Conservation (phyloP, 1,140 invertebrate genomes). For the Micrasema longulum region DNA sequence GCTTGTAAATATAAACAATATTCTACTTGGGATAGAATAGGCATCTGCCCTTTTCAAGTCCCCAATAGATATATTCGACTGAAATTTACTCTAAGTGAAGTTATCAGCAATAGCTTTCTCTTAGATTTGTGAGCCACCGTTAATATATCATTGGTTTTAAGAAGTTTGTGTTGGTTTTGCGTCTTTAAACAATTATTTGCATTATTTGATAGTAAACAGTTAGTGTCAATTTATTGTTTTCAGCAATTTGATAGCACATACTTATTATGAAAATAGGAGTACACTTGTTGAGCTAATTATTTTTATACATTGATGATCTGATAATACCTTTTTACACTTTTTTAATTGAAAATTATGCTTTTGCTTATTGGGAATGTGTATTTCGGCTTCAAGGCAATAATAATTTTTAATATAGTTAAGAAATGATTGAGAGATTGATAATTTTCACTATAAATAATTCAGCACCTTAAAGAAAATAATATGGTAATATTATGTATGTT, state of each 20-base stretch:
- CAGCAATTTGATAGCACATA: too few relatives aligned
- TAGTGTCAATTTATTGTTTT: too few relatives aligned
- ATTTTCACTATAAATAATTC: too few relatives aligned
- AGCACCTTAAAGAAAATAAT: too few relatives aligned
- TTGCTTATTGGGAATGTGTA: constrained; percentile 10
- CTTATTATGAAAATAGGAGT: too few relatives aligned
- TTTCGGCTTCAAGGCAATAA: constrained; percentile 35
- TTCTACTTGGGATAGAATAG: constrained; percentile 25
- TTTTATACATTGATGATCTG: constrained; percentile 28
- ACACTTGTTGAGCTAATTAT: too few relatives aligned
- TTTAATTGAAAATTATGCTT: constrained; percentile 40
- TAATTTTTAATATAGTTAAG: constrained; percentile 22
- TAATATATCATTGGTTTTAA: constrained; percentile 31
- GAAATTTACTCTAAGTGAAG: constrained; percentile 33
- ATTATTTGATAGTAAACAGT: neutral
- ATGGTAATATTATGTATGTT: too few relatives aligned
- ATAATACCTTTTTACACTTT: constrained; percentile 31
- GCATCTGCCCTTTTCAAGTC: neutral
- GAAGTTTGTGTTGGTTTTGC: constrained; percentile 17
- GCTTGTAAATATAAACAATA: constrained; percentile 35
- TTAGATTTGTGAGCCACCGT: constrained; percentile 15
- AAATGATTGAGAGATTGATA: too few relatives aligned
- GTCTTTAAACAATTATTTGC: neutral
- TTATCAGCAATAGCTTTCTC: constrained; percentile 32
- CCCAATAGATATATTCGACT: constrained; percentile 30